Evolutionary conservation across 1,140 invertebrate species (phyloP).

Genomic region (Samia ricini): DNA sequence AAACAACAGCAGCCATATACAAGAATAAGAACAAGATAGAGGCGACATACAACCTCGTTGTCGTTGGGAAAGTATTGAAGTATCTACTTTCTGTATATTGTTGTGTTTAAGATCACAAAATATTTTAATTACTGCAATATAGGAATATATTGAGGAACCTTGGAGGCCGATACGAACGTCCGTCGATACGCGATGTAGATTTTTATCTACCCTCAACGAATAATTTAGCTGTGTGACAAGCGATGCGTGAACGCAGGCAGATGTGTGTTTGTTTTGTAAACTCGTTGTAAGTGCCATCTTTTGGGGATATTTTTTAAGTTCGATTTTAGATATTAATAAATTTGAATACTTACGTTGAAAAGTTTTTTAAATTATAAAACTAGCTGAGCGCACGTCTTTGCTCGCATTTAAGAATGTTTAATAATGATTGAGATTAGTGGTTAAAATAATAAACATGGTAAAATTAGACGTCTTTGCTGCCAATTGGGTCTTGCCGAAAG

Average conservation of each 20-base stretch:
- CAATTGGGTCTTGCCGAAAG: no score
- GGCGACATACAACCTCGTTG: no score
- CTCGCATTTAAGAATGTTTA: no score
- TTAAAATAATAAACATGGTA: no score
- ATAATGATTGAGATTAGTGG: no score
- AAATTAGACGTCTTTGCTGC: no score
- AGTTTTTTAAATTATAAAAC: no score
- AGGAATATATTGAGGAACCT: not conserved
- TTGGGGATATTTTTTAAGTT: slow-evolving; percentile 14
- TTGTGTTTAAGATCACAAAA: not conserved
- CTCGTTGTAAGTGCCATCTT: slow-evolving; percentile 36
- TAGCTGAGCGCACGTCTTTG: no score
- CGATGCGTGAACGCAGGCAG: slow-evolving; percentile 45
- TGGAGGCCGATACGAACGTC: not conserved
- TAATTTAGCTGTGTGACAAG: slow-evolving; percentile 30
- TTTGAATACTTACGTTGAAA: no score
- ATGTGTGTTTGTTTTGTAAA: not conserved
- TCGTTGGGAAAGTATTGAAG: not conserved
- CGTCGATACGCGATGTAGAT: slow-evolving; percentile 53
- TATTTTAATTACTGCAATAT: not conserved
- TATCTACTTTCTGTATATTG: not conserved
- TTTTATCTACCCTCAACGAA: slow-evolving; percentile 48
- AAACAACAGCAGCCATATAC: no score
- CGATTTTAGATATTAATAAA: not conserved
- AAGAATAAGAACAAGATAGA: no score